Evolutionary conservation across 2,888 invertebrate species (phyloP).

Genomic region (Notodonta dromedarius): DNA sequence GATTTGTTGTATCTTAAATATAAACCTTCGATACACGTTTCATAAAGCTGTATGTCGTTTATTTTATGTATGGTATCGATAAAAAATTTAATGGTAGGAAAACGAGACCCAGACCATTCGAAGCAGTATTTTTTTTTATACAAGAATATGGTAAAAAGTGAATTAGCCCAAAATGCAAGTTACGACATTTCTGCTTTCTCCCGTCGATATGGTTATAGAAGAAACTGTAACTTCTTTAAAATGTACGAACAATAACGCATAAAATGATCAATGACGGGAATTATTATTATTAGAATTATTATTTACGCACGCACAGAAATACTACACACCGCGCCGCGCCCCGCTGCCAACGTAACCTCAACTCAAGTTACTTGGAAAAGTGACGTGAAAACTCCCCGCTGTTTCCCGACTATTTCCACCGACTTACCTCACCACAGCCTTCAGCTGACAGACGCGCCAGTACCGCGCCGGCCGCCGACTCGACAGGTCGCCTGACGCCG

Average conservation of each 20-base stretch:
- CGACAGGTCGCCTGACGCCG: slow-evolving; percentile 45
- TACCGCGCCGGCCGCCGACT: slow-evolving; percentile 53
- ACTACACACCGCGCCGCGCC: slow-evolving; percentile 18
- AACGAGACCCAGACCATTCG: too few relatives aligned
- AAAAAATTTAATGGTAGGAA: too few relatives aligned
- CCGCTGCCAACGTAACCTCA: slow-evolving; percentile 31
- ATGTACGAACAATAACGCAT: slow-evolving; percentile 3
- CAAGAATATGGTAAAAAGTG: too few relatives aligned
- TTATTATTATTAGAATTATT: slow-evolving; percentile 8
- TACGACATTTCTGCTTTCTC: too few relatives aligned
- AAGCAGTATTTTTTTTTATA: too few relatives aligned
- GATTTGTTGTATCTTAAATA: too few relatives aligned
- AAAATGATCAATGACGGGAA: slow-evolving; percentile 24
- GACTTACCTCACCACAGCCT: slow-evolving; percentile 64
- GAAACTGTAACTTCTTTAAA: too few relatives aligned
- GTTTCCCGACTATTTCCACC: slow-evolving; percentile 57
- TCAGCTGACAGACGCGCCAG: slow-evolving; percentile 44
- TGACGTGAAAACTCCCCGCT: slow-evolving; percentile 53
- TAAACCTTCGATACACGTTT: too few relatives aligned
- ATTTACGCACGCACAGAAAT: slow-evolving; percentile 42
- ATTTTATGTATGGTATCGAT: too few relatives aligned
- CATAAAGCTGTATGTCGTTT: too few relatives aligned
- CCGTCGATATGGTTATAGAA: too few relatives aligned
- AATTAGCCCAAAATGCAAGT: too few relatives aligned
- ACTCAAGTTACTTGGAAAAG: slow-evolving; percentile 56